Evolutionary conservation across 2,888 invertebrate species (phyloP), one percentile per base, ranked within the genome.

Genomic region (Melipona bicolor): DNA sequence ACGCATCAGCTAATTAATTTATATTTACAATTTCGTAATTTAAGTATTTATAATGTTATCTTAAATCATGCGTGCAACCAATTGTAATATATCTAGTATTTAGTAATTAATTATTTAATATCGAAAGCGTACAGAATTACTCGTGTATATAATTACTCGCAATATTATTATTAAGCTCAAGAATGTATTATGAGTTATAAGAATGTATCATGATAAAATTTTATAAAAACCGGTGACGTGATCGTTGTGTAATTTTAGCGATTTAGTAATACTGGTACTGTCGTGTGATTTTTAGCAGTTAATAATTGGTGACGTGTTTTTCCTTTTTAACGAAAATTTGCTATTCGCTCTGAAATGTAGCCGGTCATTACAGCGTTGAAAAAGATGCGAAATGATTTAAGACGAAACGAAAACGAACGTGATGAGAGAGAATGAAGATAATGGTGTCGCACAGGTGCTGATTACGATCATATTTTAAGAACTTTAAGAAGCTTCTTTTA

Each of bases 1-100:
- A 21, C 13, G 13, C 4, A 32, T 32, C 4, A 4, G 0, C 4
- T 36, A 36, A 21, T 43, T 43, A 32, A 64, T 64, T 32, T 64
- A 56, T 52, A 27, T 61, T 71, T 70, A 36, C 17, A 19, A 61
- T n/a, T 74, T 50, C 52, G 50, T 5, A 15, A 27, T 77, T 17
- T 43, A 9, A 13, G 19, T 68, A 11, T 59, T 50, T 27, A 43
- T 43, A 62, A 64, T 13, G 49, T 67, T 54, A 69, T 43, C n/a
- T 65, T 13, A 70, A 69, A 80, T 61, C 81, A 83, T 85, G 85
- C 85, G 81, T 89, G 83, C 83, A 83, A 88, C 80, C 81, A 89
- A 68, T 65, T 83, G 62, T 67, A 19, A 61, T 54, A 36, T n/a
- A 62, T 36, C 43, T 43, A 62, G 71, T 56, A 65, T 43, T 13